These are phyloP conservation scores for Rhizoglyphus robini DNA, from an alignment of 1,140 invertebrate genomes.

Conservation along the genomic window DNA sequence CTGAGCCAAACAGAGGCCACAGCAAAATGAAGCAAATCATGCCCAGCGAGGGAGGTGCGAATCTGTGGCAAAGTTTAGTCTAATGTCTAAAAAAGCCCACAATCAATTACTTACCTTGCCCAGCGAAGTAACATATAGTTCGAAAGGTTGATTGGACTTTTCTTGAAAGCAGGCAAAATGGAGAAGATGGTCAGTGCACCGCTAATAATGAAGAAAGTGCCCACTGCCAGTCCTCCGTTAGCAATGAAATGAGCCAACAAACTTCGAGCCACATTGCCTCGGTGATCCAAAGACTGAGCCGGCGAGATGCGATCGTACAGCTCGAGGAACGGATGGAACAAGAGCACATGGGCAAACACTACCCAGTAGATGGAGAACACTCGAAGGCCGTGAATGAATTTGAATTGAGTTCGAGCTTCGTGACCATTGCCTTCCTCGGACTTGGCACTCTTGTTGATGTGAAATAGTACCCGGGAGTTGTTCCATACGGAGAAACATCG, in stretches of 20 bases:
- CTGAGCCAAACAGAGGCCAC: slow-evolving; percentile 13
- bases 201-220: slow-evolving; percentile 13
- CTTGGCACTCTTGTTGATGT: neutral
- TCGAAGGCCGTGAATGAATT: slow-evolving; percentile 13
- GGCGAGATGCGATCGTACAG: neutral
- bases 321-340: slow-evolving; percentile 11
- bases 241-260: neutral
- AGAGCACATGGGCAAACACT: neutral
- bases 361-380: slow-evolving; percentile 12
- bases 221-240: slow-evolving; percentile 15
- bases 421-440: neutral
- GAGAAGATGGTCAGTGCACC: slow-evolving; percentile 8
- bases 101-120: neutral
- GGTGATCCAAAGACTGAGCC: neutral
- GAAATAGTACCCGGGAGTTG: neutral
- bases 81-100: neutral
- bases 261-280: neutral
- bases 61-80: slow-evolving; percentile 6
- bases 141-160: slow-evolving; percentile 13
- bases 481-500: neutral
- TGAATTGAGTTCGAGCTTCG: slow-evolving; percentile 10
- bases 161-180: neutral
- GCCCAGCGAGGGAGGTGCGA: neutral
- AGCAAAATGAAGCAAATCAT: slow-evolving; percentile 6
- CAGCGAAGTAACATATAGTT: slow-evolving; percentile 16